phyloP scores from a whole-genome alignment of 2,113 vertebrate species.

The Ctenomys sociabilis region DNA sequence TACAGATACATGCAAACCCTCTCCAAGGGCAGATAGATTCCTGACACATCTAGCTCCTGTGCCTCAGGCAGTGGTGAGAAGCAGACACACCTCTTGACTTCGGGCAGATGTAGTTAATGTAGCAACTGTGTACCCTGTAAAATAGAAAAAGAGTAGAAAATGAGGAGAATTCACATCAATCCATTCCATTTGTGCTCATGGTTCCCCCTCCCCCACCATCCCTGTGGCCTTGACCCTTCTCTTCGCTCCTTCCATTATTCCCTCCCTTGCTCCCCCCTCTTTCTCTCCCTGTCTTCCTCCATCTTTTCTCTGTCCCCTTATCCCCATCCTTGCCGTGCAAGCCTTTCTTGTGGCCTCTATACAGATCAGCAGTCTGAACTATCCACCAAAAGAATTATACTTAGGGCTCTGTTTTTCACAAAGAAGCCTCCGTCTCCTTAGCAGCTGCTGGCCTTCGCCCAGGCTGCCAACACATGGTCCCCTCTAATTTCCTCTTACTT shows the following conservation, averaged over 20 bases:
- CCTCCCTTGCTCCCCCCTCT: background rate
- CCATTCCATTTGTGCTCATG: background rate
- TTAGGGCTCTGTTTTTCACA: background rate
- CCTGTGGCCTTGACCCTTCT: background rate
- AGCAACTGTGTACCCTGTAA: background rate
- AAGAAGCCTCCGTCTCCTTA: background rate
- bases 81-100: background rate
- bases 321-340: background rate
- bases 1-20: background rate
- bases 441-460: no score
- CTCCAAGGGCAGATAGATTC: background rate
- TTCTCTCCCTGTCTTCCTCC: background rate
- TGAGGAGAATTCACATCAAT: background rate
- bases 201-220: background rate
- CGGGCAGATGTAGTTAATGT: background rate
- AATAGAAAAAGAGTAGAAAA: background rate
- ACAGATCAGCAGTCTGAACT: rapidly evolving
- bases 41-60: no score
- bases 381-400: background rate
- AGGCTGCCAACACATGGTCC: background rate
- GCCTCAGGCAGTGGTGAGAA: background rate
- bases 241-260: background rate
- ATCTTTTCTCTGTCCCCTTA: no score
- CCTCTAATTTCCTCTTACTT: background rate
- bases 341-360: background rate